Percentiles rank a stretch among this genome's conserved stretches.
phyloP scores from a whole-genome alignment of 2,797 vertebrate genomes.

The Hafferia zeledoni region DNA sequence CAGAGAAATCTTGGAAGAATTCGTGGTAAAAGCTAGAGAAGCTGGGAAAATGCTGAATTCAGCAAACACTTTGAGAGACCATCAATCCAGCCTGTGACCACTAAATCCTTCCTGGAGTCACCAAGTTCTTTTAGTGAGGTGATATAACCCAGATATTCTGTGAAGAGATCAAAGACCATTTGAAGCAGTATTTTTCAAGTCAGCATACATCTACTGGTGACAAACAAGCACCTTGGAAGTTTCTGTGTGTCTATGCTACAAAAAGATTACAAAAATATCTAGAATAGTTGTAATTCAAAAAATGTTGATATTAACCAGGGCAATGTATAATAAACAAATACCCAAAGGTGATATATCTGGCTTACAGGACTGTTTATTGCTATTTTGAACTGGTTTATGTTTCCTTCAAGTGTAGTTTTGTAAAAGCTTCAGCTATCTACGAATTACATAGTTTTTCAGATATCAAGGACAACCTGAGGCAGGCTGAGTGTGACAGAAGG shows the following conservation, averaged over 20 bases:
- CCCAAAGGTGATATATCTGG: not conserved
- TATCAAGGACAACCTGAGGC: not conserved
- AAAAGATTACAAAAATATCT: not conserved
- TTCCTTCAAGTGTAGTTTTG: not conserved
- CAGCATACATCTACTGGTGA: not conserved
- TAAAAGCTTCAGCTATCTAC: not conserved
- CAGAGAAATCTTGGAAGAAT: constrained; percentile 26
- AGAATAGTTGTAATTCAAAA: not conserved
- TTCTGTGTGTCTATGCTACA: not conserved
- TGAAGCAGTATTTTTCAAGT: constrained; percentile 9
- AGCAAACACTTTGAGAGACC: not conserved
- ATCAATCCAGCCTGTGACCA: not conserved
- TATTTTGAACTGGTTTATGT: not conserved
- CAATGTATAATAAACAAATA: not conserved
- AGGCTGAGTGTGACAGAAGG: not conserved
- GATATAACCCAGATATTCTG: not conserved
- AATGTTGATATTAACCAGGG: not conserved
- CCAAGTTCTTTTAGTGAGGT: not conserved
- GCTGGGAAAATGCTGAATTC: constrained; percentile 32
- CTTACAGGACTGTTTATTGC: not conserved
- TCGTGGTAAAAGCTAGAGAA: constrained; percentile 32
- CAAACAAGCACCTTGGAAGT: not conserved
- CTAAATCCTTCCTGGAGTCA: not conserved
- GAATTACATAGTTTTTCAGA: not conserved
- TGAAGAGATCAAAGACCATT: constrained; percentile 4